Conservation (phyloP, 2,888 invertebrate genomes). For the Poecilobothrus nobilitatus region DNA sequence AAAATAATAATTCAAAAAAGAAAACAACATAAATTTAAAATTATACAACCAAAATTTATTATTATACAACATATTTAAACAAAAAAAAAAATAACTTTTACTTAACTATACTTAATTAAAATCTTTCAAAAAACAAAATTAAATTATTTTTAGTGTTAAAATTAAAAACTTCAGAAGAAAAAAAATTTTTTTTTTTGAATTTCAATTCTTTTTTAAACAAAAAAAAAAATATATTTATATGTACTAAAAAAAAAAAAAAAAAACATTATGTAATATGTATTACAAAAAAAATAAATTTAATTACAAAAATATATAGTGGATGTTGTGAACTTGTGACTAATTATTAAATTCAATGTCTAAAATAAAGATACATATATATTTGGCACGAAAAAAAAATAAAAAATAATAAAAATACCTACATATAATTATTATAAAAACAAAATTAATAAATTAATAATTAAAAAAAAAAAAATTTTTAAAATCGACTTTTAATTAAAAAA, state of each 20-base stretch:
- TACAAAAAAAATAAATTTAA: constrained; percentile 7
- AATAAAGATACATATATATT: background rate
- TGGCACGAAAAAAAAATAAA: background rate
- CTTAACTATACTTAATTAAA: too few relatives aligned
- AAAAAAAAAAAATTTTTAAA: constrained; percentile 21
- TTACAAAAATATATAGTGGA: background rate
- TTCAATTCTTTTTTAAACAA: constrained; percentile 1
- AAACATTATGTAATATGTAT: constrained; percentile 9
- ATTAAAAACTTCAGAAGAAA: constrained; percentile 18
- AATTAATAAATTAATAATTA: constrained; percentile 26
- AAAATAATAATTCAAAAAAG: too few relatives aligned
- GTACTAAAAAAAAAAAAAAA: constrained; percentile 11
- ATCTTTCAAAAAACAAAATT: too few relatives aligned
- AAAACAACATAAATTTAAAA: background rate
- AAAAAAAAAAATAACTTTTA: too few relatives aligned
- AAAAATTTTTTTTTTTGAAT: too few relatives aligned
- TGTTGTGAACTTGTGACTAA: constrained; percentile 2
- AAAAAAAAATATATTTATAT: constrained; percentile 9
- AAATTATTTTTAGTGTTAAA: too few relatives aligned
- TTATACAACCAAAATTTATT: background rate
- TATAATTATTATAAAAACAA: too few relatives aligned
- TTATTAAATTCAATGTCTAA: constrained; percentile 2
- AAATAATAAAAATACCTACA: constrained; percentile 25
- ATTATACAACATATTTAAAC: too few relatives aligned
- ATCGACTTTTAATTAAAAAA: background rate